Conservation (phyloP, 2,888 invertebrate genomes). For the Drosophila gaucha region DNA sequence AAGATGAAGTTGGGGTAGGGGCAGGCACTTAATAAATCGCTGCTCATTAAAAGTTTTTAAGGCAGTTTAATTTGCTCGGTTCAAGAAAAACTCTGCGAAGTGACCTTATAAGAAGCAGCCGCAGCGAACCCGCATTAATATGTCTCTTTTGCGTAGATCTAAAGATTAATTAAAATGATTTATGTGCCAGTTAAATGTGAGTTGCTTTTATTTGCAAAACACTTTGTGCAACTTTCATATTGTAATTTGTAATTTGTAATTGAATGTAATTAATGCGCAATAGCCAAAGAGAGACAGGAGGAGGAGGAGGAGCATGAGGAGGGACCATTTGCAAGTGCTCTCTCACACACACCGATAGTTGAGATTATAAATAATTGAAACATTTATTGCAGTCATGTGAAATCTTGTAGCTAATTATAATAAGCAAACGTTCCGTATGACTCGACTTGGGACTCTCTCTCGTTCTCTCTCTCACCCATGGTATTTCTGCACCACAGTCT, state of each 20-base stretch:
- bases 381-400: slow-evolving; percentile 78
- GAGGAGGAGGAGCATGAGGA: not conserved
- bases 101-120: slow-evolving; percentile 13
- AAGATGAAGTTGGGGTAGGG: slow-evolving; percentile 6
- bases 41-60: slow-evolving; percentile 68
- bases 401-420: slow-evolving; percentile 77
- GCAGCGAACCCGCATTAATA: not conserved
- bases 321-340: slow-evolving; percentile 18
- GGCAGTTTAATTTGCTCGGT: slow-evolving; percentile 58
- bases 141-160: slow-evolving; percentile 13
- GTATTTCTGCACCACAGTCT: slow-evolving; percentile 1
- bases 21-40: slow-evolving; percentile 63
- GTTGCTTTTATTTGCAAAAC: slow-evolving; percentile 23
- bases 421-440: slow-evolving; percentile 46
- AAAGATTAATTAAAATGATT: slow-evolving; percentile 53
- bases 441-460: slow-evolving; percentile 11
- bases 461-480: slow-evolving; percentile 6
- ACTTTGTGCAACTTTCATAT: slow-evolving; percentile 57
- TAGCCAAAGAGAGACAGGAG: slow-evolving; percentile 26
- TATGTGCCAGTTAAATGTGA: slow-evolving; percentile 18
- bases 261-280: slow-evolving; percentile 74
- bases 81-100: slow-evolving; percentile 16
- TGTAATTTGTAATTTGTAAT: slow-evolving; percentile 62
- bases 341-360: not conserved
- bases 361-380: slow-evolving; percentile 74